Evolutionary conservation across 2,113 vertebrate species (phyloP), one percentile per base, ranked within the genome.

Genomic region (Peromyscus maniculatus): DNA sequence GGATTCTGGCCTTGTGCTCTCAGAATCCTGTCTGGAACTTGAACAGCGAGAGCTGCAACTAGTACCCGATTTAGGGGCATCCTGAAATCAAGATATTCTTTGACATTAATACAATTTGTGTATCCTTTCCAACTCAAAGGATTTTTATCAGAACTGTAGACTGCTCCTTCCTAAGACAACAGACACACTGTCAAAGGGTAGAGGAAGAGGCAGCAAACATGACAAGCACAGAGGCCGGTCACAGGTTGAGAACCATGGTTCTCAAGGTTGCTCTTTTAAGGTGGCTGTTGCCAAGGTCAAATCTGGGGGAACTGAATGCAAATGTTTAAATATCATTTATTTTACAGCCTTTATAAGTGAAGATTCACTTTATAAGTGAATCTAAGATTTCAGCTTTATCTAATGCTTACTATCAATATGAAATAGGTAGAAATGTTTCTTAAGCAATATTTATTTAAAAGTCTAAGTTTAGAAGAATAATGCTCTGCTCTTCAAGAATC

Each of bases 21-120:
- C 99, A 0, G 99, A 99, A 98, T 99, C 99, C 87, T 99, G 99
- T 89, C 99, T 99, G 97, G 99, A 99, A 98, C 99, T 99, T 91
- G 99, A 99, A 97, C 99, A 99, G 83, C 99, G 99, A 78, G 99
- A 99, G 97, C 99, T 99, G 98, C 99, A 99, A 98, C 99, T 99
- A 90, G 99, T 99, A 92, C 99, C 99, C 2, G 99, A 99, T 97
- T 99, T 99, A 49, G 99, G 99, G 28, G 98, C 98, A 83, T 99
- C 99, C 99, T 99, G 98, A 97, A 98, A 98, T 96, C 74, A 96
- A 98, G 97, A 97, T 74, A 98, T 2, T 93, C 97, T 93, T 8
- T 77, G 94, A 88, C 97, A 98, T 98, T 98, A 98, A 97, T 84
- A 83, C 86, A 74, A 66, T 59, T 93, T 89, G 91, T 94, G 94